Evolutionary conservation across 2,797 vertebrate species (phyloP).

Genomic region (Acanthopagrus latus): DNA sequence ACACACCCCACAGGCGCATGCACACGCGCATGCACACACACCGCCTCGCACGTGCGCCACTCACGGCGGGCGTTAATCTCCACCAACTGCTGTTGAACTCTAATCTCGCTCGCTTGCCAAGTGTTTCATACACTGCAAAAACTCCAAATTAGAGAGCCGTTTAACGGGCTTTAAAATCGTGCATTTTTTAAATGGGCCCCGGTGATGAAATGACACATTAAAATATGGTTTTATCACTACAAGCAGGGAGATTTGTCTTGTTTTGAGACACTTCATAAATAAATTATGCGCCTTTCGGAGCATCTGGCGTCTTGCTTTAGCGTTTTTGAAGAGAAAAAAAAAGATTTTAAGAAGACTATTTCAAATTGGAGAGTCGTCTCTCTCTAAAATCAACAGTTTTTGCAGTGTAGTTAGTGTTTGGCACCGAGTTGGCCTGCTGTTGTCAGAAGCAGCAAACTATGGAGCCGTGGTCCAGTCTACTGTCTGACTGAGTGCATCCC

Average conservation of each 20-base stretch:
- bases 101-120: constrained; percentile 71
- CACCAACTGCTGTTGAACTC: constrained; percentile 76
- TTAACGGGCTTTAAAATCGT: constrained; percentile 12
- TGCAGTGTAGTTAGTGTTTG: constrained; percentile 43
- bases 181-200: background rate
- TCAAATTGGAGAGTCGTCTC: background rate
- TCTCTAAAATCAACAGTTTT: constrained; percentile 33
- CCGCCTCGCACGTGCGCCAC: constrained; percentile 44
- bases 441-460: constrained; percentile 55
- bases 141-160: constrained; percentile 20
- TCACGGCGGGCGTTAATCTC: constrained; percentile 71
- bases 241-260: constrained; percentile 5
- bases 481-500: constrained; percentile 47
- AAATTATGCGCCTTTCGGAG: background rate
- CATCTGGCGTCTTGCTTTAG: background rate
- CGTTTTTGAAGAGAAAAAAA: background rate
- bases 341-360: background rate
- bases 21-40: constrained; percentile 26
- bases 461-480: constrained; percentile 57
- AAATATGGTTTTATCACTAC: constrained; percentile 1
- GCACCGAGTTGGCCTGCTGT: constrained; percentile 37
- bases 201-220: background rate
- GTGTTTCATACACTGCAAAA: constrained; percentile 62
- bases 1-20: constrained; percentile 32
- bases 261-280: background rate